A percentile compares a stretch with the other conserved stretches of the same genome.
Conservation (phyloP, 2,888 invertebrate genomes). For the Euclidia mi region DNA sequence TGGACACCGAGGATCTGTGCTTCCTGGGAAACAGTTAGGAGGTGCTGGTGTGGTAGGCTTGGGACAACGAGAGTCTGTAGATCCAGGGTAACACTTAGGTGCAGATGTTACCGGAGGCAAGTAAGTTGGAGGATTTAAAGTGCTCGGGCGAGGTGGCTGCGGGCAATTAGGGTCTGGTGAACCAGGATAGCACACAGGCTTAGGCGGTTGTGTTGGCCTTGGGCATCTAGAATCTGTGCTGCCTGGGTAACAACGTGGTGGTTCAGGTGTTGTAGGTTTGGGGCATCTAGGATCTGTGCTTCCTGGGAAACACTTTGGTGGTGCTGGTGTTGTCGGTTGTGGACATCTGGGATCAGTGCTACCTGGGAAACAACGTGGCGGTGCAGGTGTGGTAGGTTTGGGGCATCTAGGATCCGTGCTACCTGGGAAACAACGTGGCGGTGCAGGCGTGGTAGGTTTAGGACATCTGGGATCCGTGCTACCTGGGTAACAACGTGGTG, state of each 20-base stretch:
- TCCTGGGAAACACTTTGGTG: slow-evolving; percentile 65
- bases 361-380: slow-evolving; percentile 63
- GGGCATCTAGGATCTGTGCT: slow-evolving; percentile 65
- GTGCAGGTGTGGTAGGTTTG: slow-evolving; percentile 51
- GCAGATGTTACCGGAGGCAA: slow-evolving; percentile 48
- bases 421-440: slow-evolving; percentile 45
- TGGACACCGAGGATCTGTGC: slow-evolving; percentile 59
- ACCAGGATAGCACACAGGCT: slow-evolving; percentile 67
- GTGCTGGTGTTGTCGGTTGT: slow-evolving; percentile 26
- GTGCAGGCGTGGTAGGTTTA: slow-evolving; percentile 18
- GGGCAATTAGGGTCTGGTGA: slow-evolving; percentile 59
- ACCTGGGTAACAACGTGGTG: slow-evolving; percentile 48
- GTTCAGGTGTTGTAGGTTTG: slow-evolving; percentile 35
- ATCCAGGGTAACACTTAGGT: slow-evolving; percentile 59
- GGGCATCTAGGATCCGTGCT: slow-evolving; percentile 50
- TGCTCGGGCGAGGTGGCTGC: slow-evolving; percentile 40
- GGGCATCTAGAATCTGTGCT: slow-evolving; percentile 11
- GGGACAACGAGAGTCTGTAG: slow-evolving; percentile 60
- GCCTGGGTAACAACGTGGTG: slow-evolving; percentile 17
- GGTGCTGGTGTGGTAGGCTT: slow-evolving; percentile 43
- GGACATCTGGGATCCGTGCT: slow-evolving; percentile 51
- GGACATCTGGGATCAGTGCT: slow-evolving; percentile 17
- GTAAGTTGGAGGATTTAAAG: slow-evolving; percentile 30
- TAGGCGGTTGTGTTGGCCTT: neutral
- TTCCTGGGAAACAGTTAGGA: slow-evolving; percentile 48